Evolutionary conservation across 2,797 vertebrate genomes (phyloP), one percentile per base, ranked within the genome.

Genomic region (Thamnophis elegans): DNA sequence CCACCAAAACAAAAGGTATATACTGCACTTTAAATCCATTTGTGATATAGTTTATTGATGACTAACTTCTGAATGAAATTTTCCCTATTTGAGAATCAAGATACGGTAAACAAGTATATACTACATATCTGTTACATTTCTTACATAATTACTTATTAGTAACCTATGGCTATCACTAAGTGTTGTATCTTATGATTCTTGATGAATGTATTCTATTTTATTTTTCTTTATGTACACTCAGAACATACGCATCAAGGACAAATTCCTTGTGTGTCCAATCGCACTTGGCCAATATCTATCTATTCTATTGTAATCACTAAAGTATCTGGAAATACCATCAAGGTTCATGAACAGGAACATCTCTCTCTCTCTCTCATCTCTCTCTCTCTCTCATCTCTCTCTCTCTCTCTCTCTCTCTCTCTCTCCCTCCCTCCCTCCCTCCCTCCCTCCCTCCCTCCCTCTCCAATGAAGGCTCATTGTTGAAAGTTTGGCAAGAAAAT

Each of bases 401-500:
- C 56, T 5, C 55, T 58, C 56, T 22, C 18, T 20, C 18, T 26
- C 59, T 26, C 59, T 3, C 26, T 97, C 25, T 26, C 25, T 0
- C 59, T 97, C 59, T 0, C 58, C 25, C 3, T 14, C 55, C 56
- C 13, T 3, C 55, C 56, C 55, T 14, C 42, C 42, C 56, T 22
- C 18, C 2, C 22, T 25, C 14, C 54, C 54, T 55, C 12, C 13
- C 54, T n/a, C n/a, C n/a, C 59, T 97, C 59, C 2, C 22, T 25
- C 14, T n/a, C n/a, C n/a, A n/a, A n/a, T n/a, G n/a, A n/a, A n/a
- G n/a, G n/a, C n/a, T n/a, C n/a, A n/a, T n/a, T n/a, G 99, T 99
- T 0, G 98, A 99, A 96, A 96, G 95, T 95, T 99, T 99, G 99
- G 98, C 98, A 0, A 86, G 87, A 0, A 96, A 98, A 73, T 98